Base-by-base conservation (phyloP, 2,888 invertebrate species). In the Conomelus anceps region DNA sequence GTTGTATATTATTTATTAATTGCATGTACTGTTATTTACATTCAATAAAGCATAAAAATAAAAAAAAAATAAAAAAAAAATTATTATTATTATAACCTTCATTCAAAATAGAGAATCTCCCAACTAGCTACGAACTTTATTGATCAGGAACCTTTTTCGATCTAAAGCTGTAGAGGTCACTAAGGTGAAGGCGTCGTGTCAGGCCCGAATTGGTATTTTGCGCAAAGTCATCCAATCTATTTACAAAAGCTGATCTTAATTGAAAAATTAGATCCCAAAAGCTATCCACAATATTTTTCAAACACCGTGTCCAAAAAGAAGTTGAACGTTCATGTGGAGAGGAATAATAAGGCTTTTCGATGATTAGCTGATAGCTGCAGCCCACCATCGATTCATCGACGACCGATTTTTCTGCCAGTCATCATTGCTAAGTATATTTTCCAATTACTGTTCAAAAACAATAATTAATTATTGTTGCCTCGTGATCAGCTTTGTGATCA, bases 401-500 rank as follows among this genome's bases (percentile, higher is more conserved):
- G 4, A 1, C n/a, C 1, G n/a, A 63, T 3, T 4, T 63, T 63
- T 63, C n/a, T 63, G 63, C 63, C 63, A 63, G 63, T 63, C 63
- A 63, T 63, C 63, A 63, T 63, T 63, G 63, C 63, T 63, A 63
- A 63, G 63, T 63, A 63, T 63, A 63, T 63, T 86, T 86, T 29
- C 24, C 86, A 24, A 86, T 86, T 86, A 86, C 86, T 86, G 86
- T 86, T 86, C 29, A 86, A 86, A 86, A 86, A 86, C 86, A 86
- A 86, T 86, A 86, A 86, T 86, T 86, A 86, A 86, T 86, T 86
- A 86, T 26, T 86, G 86, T 86, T 86, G 86, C 86, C 86, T 86
- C 29, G 26, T 29, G 86, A 86, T 26, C 86, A 86, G 86, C 63
- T 63, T n/a, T 63, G 63, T 86, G 86, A 86, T 86, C 26, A 86